A percentile compares a stretch with the other conserved stretches of the same genome.
phyloP scores from a whole-genome alignment of 2,113 vertebrate genomes.

The Pavo muticus region DNA sequence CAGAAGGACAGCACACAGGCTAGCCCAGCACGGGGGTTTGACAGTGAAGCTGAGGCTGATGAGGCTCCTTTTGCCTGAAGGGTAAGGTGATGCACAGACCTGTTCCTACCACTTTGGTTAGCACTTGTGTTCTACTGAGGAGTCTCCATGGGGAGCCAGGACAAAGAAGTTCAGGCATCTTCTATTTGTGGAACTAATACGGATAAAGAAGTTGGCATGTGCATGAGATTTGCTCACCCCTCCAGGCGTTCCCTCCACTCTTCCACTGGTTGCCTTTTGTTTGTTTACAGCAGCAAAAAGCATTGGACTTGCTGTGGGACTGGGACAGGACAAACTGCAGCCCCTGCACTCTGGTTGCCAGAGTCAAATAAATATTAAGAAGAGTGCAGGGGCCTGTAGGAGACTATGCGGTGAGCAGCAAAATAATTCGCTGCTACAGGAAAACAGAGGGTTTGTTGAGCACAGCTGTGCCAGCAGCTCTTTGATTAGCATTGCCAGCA shows the following conservation, averaged over 20 bases:
- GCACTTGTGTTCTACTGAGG: not conserved
- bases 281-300: not conserved
- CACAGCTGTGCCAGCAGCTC: not conserved
- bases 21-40: not conserved
- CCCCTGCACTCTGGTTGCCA: not conserved
- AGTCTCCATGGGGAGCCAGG: not conserved
- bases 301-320: accelerated
- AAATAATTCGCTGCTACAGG: not conserved
- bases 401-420: not conserved
- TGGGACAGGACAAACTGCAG: accelerated
- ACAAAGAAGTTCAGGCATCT: too few relatives aligned
- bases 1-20: not conserved
- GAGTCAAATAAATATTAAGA: not conserved
- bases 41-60: not conserved
- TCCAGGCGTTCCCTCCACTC: not conserved
- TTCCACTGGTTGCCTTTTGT: not conserved
- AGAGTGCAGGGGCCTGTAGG: not conserved
- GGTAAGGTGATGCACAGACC: not conserved
- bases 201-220: not conserved
- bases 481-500: constrained; percentile 30
- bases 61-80: not conserved
- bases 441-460: not conserved
- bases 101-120: not conserved
- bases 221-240: accelerated
- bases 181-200: not conserved